Base-by-base conservation (phyloP, 2,113 vertebrate genomes). In the Crotalus tigris region DNA sequence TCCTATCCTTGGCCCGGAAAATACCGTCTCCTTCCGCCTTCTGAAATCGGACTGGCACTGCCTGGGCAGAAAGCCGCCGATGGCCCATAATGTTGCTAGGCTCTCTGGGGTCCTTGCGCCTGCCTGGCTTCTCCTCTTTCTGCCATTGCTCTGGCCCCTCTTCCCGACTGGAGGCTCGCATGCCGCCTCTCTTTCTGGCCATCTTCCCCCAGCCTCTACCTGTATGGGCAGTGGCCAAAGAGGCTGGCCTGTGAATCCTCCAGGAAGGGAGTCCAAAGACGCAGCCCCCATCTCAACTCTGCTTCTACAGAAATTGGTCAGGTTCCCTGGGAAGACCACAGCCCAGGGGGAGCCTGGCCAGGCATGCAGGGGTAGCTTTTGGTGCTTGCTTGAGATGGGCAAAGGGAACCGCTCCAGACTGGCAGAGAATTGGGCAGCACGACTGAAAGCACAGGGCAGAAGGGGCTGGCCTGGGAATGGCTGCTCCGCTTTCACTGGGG, bases 111-210 rank as follows among this genome's bases (percentile, higher is more conserved):
- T 49, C 46, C 61, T 39, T 5, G 9, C 49, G 29, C 4, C 1
- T 0, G 19, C 26, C 59, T 2, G 2, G 39, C 53, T 58, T n/a
- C 64, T 44, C 49, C 26, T 81, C 49, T 15, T 1, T 10, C 53
- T 54, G n/a, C 2, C 24, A 5, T 6, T 58, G 13, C 24, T 2
- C n/a, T 0, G 0, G 54, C 7, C 54, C 10, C 26, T 21, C 24
- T 5, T 29, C 3, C n/a, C 24, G 13, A 2, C 57, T 0, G 8
- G 23, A 4, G 21, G 24, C 44, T 13, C 12, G 1, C 23, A 1
- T 17, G 46, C 3, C 1, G 1, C 17, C 24, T 44, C 12, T 19
- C 19, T 7, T 46, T 15, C 33, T 24, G 11, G n/a, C 10, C 75
- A 11, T 1, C 15, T 57, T 24, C 24, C 54, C 11, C 23, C 13